Conservation (phyloP, 2,113 vertebrate species). For the Macroglossus sobrinus region DNA sequence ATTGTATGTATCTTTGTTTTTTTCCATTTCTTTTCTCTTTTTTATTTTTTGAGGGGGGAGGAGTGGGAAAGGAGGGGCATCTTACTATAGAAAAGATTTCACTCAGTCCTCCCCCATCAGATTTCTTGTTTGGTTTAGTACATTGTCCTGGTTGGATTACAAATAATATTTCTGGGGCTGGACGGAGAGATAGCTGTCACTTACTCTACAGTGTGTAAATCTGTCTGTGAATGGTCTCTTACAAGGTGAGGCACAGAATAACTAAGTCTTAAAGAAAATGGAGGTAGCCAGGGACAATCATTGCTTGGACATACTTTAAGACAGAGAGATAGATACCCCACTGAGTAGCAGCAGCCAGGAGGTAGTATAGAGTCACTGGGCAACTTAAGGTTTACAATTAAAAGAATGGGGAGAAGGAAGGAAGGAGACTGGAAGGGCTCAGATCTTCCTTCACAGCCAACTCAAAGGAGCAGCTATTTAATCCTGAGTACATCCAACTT, state of each 20-base stretch:
- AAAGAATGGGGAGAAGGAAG: not conserved
- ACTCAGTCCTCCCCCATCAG: not conserved
- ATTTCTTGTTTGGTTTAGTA: not conserved
- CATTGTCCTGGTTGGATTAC: not conserved
- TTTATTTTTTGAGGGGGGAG: too few relatives aligned
- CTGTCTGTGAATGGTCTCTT: not conserved
- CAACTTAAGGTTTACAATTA: not conserved
- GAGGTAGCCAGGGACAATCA: not conserved
- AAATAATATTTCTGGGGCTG: constrained; percentile 15
- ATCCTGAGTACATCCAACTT: not conserved
- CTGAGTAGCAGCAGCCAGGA: not conserved
- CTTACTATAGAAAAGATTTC: not conserved
- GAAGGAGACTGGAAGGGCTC: not conserved
- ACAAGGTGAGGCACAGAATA: not conserved
- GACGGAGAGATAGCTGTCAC: not conserved
- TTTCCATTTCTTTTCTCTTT: not conserved
- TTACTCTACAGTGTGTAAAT: not conserved
- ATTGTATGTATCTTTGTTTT: not conserved
- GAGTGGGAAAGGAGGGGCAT: not conserved
- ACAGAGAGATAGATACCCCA: not conserved
- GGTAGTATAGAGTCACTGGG: not conserved
- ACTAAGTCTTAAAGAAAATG: not conserved
- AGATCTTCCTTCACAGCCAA: not conserved
- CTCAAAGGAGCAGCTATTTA: not conserved
- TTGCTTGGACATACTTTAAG: not conserved